Base-by-base conservation (phyloP, 2,113 vertebrate genomes). In the Onychorhynchus coronatus region DNA sequence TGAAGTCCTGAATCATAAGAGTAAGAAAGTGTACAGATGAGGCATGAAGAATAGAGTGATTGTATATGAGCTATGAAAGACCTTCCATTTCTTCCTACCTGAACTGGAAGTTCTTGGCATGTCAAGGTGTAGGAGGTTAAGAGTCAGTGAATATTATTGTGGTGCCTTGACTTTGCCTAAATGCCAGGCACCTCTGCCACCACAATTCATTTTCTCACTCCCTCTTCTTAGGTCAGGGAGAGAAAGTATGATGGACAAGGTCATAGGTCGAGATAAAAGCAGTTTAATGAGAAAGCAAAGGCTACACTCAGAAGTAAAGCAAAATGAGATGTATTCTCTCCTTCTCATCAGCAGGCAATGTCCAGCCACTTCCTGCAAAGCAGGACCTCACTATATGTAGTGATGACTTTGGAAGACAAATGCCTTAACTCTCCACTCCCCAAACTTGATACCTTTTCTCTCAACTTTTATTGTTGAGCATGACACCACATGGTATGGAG, bases 161-260 rank as follows among this genome's bases (percentile, higher is more conserved):
- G 37, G 9, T 66, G 50, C 10, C 13, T 39, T 41, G 37, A 44
- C 18, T 11, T 68, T 80, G 22, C 17, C 44, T 80, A 58, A 23
- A 15, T 77, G 20, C 7, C 70, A 91, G 46, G 44, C 14, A 39
- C 16, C 6, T 76, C 16, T 86, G 8, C 7, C 11, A 1, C 0
- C 1, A 3, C 27, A 58, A 11, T 42, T 47, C 0, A 0, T 30
- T 78, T 44, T 79, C 44, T 87, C 17, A n/a, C 21, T 52, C 33
- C 14, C 6, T 16, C 6, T 75, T 37, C 30, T 70, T 61, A 78
- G 35, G 33, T 83, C 24, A 75, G 22, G 28, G 24, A 70, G 31
- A 87, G 66, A 81, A 91, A 67, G 73, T 83, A 85, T 2, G 1
- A 44, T 33, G 24, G 46, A 4, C 33, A 61, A 85, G 20, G 3